These are phyloP conservation scores for Calephelis virginiensis DNA, from an alignment of 1,140 invertebrate genomes.

Conservation along the genomic window DNA sequence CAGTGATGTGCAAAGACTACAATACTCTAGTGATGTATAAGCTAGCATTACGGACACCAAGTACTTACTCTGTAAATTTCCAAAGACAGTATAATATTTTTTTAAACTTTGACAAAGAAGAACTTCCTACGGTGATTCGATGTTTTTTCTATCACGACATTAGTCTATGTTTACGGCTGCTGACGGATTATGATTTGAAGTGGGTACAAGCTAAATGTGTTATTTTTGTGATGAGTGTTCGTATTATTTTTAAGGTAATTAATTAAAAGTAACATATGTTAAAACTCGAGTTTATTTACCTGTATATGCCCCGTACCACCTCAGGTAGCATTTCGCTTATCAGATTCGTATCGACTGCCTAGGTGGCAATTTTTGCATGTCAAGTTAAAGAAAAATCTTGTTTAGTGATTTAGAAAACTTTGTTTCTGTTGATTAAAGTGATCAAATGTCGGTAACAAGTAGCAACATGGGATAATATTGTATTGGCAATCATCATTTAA, in stretches of 20 bases:
- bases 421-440: not conserved
- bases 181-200: constrained; percentile 76
- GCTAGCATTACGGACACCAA: too few relatives aligned
- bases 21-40: too few relatives aligned
- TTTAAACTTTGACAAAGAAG: not conserved
- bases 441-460: not conserved
- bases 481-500: constrained; percentile 17
- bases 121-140: constrained; percentile 20
- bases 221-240: constrained; percentile 75
- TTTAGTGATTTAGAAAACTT: constrained; percentile 18
- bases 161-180: constrained; percentile 55
- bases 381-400: constrained; percentile 46
- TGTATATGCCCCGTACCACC: not conserved
- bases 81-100: not conserved
- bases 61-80: too few relatives aligned
- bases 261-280: constrained; percentile 23
- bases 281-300: not conserved
- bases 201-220: constrained; percentile 69
- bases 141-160: constrained; percentile 18
- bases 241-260: constrained; percentile 72
- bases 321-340: constrained; percentile 19
- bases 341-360: constrained; percentile 45
- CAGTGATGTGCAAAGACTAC: too few relatives aligned
- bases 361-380: constrained; percentile 69
- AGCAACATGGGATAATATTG: not conserved